phyloP scores from a whole-genome alignment of 1,140 invertebrate genomes.

The Andricus grossulariae region DNA sequence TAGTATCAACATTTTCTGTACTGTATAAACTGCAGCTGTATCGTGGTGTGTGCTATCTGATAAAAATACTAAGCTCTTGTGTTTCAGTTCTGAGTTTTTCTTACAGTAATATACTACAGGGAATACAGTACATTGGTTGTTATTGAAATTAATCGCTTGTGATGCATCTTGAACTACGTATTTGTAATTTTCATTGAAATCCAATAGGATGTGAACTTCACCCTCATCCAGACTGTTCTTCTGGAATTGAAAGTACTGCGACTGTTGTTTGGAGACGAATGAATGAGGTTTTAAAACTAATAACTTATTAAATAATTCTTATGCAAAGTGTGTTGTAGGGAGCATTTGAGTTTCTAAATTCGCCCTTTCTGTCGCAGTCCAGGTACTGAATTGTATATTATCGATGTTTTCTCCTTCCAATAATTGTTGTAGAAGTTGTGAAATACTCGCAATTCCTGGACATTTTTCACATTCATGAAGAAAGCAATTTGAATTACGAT shows the following conservation, averaged over 20 bases:
- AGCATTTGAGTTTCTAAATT: neutral
- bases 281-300: neutral
- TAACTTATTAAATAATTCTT: neutral
- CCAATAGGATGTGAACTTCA: neutral
- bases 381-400: no score
- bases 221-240: neutral
- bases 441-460: no score
- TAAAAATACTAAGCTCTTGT: neutral
- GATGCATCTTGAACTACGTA: neutral
- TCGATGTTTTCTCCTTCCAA: no score
- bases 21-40: no score
- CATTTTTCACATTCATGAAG: no score
- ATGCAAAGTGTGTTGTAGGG: neutral
- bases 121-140: neutral
- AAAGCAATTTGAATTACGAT: no score
- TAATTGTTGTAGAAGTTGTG: no score
- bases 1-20: neutral
- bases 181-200: neutral
- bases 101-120: no score
- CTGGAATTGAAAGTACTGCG: neutral
- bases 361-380: no score
- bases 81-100: no score
- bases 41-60: no score
- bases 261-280: neutral
- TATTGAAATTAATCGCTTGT: neutral